A percentile compares a stretch with the other conserved stretches of the same genome.
Conservation (phyloP, 2,797 vertebrate genomes). For the Rhadinocentrus ornatus region DNA sequence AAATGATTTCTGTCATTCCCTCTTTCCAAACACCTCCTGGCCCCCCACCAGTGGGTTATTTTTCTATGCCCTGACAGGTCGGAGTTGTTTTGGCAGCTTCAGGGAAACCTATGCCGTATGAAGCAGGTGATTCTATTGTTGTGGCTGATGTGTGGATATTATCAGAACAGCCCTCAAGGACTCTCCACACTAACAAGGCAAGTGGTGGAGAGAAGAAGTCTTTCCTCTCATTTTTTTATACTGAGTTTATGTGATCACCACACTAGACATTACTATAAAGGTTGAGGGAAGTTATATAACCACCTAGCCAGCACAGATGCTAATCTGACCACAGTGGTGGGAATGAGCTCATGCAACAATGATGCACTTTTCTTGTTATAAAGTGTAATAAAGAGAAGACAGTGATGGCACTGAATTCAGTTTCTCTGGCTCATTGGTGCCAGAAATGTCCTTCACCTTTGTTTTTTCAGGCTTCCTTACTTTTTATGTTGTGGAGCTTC, state of each 20-base stretch:
- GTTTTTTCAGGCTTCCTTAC: neutral
- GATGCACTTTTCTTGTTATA: neutral
- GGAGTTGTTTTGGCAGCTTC: neutral
- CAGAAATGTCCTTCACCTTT: neutral
- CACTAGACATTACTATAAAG: slow-evolving; percentile 13
- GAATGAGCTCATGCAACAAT: slow-evolving; percentile 1
- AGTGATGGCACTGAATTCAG: neutral
- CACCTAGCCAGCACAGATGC: slow-evolving; percentile 13
- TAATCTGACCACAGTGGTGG: slow-evolving; percentile 31
- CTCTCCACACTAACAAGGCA: slow-evolving; percentile 27
- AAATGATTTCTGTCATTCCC: neutral
- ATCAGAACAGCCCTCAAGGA: neutral
- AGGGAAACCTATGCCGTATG: neutral
- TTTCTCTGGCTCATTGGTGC: neutral
- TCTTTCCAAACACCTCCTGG: neutral
- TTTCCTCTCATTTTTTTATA: slow-evolving; percentile 24
- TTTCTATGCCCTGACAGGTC: neutral
- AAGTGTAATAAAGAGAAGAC: neutral
- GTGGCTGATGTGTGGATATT: neutral
- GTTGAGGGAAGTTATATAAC: slow-evolving; percentile 17
- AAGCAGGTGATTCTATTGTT: neutral
- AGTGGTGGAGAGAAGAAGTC: slow-evolving; percentile 5
- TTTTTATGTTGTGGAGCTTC: neutral
- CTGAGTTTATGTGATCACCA: neutral
- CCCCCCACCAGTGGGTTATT: neutral